Evolutionary conservation across 2,113 vertebrate genomes (phyloP).

Genomic region (Macaca mulatta): DNA sequence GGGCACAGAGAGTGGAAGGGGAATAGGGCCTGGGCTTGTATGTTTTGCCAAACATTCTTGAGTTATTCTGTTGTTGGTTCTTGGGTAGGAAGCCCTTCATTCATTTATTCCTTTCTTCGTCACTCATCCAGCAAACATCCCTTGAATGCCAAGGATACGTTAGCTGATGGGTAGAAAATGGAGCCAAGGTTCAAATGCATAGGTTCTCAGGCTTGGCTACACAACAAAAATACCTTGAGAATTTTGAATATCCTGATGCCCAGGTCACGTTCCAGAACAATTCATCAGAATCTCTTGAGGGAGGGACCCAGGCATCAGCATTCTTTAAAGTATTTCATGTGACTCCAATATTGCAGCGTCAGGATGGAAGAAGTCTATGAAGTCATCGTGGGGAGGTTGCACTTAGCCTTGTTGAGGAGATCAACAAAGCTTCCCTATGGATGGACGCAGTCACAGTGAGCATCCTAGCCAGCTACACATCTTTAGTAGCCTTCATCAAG

Average conservation of each 20-base stretch:
- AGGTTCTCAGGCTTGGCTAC: not conserved
- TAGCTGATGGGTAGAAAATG: not conserved
- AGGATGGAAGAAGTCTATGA: not conserved
- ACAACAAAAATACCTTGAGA: not conserved
- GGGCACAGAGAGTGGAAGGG: not conserved
- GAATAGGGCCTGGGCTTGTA: rapidly evolving
- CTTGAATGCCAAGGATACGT: not conserved
- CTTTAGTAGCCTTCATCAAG: not conserved
- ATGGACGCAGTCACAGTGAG: not conserved
- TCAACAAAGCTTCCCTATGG: not conserved
- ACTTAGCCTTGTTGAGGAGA: not conserved
- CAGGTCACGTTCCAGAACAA: not conserved
- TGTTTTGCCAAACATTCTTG: not conserved
- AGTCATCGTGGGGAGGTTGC: too few species aligned
- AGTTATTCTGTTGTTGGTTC: not conserved
- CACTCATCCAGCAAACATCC: not conserved
- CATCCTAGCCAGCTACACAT: not conserved
- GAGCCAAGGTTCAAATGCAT: not conserved
- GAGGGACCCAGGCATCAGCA: not conserved
- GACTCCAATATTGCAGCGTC: not conserved
- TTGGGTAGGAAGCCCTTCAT: not conserved
- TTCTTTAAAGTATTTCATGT: not conserved
- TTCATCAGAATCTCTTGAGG: not conserved
- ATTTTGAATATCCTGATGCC: not conserved
- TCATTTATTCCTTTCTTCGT: not conserved